phyloP scores from a whole-genome alignment of 2,797 vertebrate genomes.

The Tiaroga cobitis region DNA sequence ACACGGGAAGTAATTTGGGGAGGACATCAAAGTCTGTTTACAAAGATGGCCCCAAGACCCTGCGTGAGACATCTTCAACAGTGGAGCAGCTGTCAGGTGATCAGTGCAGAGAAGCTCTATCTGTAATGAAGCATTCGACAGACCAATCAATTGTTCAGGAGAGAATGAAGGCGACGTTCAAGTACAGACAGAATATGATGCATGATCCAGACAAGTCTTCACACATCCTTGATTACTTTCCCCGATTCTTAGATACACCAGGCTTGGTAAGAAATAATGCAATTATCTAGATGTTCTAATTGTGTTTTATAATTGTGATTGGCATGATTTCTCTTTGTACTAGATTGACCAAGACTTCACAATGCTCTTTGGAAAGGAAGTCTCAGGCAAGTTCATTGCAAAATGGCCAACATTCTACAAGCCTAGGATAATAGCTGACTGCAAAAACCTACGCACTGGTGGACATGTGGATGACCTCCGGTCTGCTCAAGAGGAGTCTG shows the following conservation, averaged over 20 bases:
- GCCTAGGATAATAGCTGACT: conserved; percentile 32
- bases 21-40: conserved; percentile 8
- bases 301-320: not conserved
- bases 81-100: conserved; percentile 50
- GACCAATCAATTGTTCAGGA: conserved; percentile 44
- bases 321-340: conserved; percentile 39
- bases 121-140: conserved; percentile 44
- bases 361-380: conserved; percentile 51
- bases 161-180: conserved; percentile 57
- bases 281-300: not conserved
- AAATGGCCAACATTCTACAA: conserved; percentile 56
- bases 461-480: conserved; percentile 42
- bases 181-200: conserved; percentile 36
- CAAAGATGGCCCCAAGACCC: conserved; percentile 37
- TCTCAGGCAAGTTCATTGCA: conserved; percentile 44
- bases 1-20: not conserved
- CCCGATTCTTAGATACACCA: conserved; percentile 53
- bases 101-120: conserved; percentile 48
- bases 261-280: conserved; percentile 46
- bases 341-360: conserved; percentile 57
- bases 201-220: conserved; percentile 54
- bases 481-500: conserved; percentile 27
- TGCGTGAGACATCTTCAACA: conserved; percentile 29
- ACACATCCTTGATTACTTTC: conserved; percentile 51
- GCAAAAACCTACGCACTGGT: conserved; percentile 32